phyloP scores from a whole-genome alignment of 1,140 invertebrate species.

The Achatina immaculata region DNA sequence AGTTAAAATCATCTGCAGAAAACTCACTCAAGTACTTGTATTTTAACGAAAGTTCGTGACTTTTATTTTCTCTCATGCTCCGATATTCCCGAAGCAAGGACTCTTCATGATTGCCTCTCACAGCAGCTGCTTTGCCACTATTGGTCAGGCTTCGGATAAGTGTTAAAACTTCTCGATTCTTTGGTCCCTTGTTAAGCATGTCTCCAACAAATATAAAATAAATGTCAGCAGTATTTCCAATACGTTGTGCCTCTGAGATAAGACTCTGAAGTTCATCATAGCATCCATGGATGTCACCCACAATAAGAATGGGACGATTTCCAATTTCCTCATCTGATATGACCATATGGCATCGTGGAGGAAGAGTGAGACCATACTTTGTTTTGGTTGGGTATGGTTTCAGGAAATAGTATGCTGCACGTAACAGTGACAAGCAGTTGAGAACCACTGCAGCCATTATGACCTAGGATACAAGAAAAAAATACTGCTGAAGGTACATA shows the following conservation, averaged over 20 bases:
- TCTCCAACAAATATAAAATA: slow-evolving; percentile 70
- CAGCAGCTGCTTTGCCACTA: slow-evolving; percentile 42
- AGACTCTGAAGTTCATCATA: slow-evolving; percentile 65
- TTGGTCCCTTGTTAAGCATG: slow-evolving; percentile 69
- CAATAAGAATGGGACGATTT: slow-evolving; percentile 59
- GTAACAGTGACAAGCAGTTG: slow-evolving; percentile 22
- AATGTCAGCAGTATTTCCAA: slow-evolving; percentile 39
- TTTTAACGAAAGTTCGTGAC: slow-evolving; percentile 51
- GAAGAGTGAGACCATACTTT: slow-evolving; percentile 50
- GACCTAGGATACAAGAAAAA: background rate
- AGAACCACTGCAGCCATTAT: slow-evolving; percentile 28
- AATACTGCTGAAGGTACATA: background rate
- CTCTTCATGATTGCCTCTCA: slow-evolving; percentile 66
- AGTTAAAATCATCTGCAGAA: slow-evolving; percentile 59
- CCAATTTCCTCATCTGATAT: slow-evolving; percentile 45
- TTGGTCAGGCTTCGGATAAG: slow-evolving; percentile 13
- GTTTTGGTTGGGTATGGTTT: slow-evolving; percentile 16
- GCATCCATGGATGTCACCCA: slow-evolving; percentile 72
- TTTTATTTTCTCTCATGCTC: slow-evolving; percentile 35
- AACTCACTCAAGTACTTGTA: slow-evolving; percentile 63
- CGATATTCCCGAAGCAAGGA: slow-evolving; percentile 48
- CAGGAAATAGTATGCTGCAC: background rate
- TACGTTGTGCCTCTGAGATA: slow-evolving; percentile 46
- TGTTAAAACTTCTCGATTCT: slow-evolving; percentile 62
- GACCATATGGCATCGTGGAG: slow-evolving; percentile 45